phyloP scores from a whole-genome alignment of 2,888 invertebrate species.

The Cacoxenus indagator region DNA sequence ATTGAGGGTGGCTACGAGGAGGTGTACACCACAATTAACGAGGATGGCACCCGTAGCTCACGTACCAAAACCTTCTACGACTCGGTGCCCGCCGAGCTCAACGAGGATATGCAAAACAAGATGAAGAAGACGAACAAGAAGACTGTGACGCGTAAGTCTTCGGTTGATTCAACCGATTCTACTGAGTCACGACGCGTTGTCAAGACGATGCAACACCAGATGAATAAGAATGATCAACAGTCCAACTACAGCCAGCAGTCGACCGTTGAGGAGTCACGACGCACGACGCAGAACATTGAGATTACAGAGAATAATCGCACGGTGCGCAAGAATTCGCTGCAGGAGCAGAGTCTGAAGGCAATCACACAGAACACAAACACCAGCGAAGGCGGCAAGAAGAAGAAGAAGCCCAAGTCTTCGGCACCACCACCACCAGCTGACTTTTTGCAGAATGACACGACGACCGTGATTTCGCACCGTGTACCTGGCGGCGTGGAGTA shows the following conservation, averaged over 20 bases:
- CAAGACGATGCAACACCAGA: slow-evolving; percentile 55
- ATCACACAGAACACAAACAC: slow-evolving; percentile 49
- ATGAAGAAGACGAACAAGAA: slow-evolving; percentile 64
- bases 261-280: slow-evolving; percentile 66
- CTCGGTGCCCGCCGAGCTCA: slow-evolving; percentile 63
- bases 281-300: slow-evolving; percentile 65
- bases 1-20: slow-evolving; percentile 69
- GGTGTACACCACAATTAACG: slow-evolving; percentile 66
- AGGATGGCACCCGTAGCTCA: slow-evolving; percentile 65
- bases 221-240: slow-evolving; percentile 49
- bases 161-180: slow-evolving; percentile 64
- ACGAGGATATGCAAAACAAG: slow-evolving; percentile 48
- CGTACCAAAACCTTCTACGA: slow-evolving; percentile 69
- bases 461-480: slow-evolving; percentile 62
- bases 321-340: slow-evolving; percentile 66
- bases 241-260: slow-evolving; percentile 57
- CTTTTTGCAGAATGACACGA: slow-evolving; percentile 66
- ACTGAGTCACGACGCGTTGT: slow-evolving; percentile 62
- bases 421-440: slow-evolving; percentile 68
- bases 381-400: slow-evolving; percentile 53
- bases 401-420: slow-evolving; percentile 59
- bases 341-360: slow-evolving; percentile 63
- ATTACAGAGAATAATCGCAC: slow-evolving; percentile 66
- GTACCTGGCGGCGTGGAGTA: slow-evolving; percentile 68
- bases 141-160: slow-evolving; percentile 58